Percentiles rank a stretch among this genome's conserved stretches.
Conservation (phyloP, 2,113 vertebrate species). For the Morone chrysops region DNA sequence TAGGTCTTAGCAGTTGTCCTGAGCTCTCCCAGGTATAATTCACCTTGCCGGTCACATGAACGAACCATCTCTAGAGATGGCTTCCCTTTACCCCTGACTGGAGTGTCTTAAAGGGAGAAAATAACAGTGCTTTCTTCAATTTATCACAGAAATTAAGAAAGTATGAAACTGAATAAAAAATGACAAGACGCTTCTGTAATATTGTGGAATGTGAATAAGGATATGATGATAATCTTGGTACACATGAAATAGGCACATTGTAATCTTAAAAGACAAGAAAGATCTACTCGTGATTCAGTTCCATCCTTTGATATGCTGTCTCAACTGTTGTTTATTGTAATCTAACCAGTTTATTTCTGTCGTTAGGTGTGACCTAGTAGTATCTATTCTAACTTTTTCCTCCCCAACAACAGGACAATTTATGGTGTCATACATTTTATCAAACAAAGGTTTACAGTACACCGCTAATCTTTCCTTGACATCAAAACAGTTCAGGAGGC, state of each 20-base stretch:
- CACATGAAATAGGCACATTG: constrained; percentile 10
- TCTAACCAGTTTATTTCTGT: background rate
- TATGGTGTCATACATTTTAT: background rate
- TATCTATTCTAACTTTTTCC: background rate
- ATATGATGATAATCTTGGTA: background rate
- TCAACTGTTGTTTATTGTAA: background rate
- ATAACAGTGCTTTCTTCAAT: background rate
- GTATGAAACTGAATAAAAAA: background rate
- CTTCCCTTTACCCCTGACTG: constrained; percentile 79
- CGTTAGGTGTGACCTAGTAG: background rate
- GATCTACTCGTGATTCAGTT: no score
- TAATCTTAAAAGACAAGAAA: background rate
- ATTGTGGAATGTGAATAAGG: background rate
- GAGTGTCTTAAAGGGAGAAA: constrained; percentile 68
- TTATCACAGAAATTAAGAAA: background rate
- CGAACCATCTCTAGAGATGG: constrained; percentile 84
- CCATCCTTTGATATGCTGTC: no score
- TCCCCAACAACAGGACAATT: background rate
- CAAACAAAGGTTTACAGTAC: background rate
- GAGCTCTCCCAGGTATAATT: constrained; percentile 40
- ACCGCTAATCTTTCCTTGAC: background rate
- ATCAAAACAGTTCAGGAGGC: background rate
- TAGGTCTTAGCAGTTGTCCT: constrained; percentile 52
- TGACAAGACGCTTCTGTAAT: background rate
- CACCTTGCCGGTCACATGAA: constrained; percentile 73